Base-by-base conservation (phyloP, 2,797 vertebrate species). In the Mycteria americana region DNA sequence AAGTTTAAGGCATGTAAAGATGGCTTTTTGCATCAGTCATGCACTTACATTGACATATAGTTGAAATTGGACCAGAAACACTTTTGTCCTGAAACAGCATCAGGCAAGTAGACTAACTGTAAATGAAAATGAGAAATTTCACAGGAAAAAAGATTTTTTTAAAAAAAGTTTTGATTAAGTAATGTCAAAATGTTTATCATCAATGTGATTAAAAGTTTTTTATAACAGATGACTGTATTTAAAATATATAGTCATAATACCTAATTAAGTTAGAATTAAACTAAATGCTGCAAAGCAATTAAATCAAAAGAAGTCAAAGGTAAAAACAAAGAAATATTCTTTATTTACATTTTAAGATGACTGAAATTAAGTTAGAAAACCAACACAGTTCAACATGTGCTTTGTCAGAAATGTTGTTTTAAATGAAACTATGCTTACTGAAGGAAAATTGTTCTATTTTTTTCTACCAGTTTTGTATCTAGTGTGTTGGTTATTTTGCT, bases 351-450 rank as follows among this genome's bases (percentile, higher is more conserved):
- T 92, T 91, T 62, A 59, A 45, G 3, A 39, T 21, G 2, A 27
- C 5, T 24, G 10, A 89, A 92, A 41, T 65, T 53, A 69, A 69
- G 12, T 50, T 65, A 69, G 28, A 56, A 88, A 88, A 27, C 2
- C 4, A 86, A 17, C 0, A 28, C 6, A 11, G 0, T 76, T 91
- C 6, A 31, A 19, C 8, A 45, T 9, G 6, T 60, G 9, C 4
- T 79, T 79, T 59, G 22, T 62, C 37, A 57, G 13, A 31, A 1
- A 28, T 31, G 57, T 65, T 84, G 2, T 43, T 68, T 67, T 46
- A 84, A 70, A 70, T 37, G 2, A 35, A 81, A 57, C 9, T 37
- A 30, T 50, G 6, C 7, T 69, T 57, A 28, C 11, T 57, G 51
- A 82, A 85, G 31, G 56, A 90, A 37, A 88, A n/a, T 2, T 5